Evolutionary conservation across 2,113 vertebrate genomes (phyloP).

Genomic region (Ailurus styani): DNA sequence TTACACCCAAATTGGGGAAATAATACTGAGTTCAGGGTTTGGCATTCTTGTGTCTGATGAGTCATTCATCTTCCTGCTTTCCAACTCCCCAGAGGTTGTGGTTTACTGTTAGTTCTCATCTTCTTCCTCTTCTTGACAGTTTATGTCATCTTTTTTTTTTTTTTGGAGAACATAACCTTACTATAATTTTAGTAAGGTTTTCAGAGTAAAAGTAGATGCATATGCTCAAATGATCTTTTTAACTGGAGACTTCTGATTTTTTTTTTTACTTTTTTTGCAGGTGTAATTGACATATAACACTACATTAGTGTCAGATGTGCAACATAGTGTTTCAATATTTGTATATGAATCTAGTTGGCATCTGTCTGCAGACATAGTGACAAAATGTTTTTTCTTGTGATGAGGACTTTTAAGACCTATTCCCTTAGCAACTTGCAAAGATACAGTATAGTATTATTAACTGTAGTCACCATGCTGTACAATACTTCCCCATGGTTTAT

Average conservation of each 20-base stretch:
- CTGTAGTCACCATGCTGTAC: not conserved
- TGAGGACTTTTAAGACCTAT: not conserved
- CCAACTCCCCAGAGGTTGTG: not conserved
- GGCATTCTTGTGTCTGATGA: not conserved
- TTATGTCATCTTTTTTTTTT: not conserved
- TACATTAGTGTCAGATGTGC: not conserved
- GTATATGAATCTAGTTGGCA: not conserved
- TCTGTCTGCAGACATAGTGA: not conserved
- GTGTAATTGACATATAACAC: not conserved
- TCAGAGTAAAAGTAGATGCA: not conserved
- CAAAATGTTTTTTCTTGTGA: not conserved
- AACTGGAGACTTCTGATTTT: not conserved
- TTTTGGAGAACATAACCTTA: not conserved
- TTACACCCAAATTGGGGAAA: not conserved
- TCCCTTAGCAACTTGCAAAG: not conserved
- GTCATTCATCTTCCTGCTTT: not conserved
- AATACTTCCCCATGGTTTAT: not conserved
- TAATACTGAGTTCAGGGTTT: not conserved
- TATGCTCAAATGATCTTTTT: not conserved
- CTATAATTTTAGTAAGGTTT: not conserved
- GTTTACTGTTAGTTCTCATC: not conserved
- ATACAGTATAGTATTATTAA: not conserved
- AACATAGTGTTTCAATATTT: not conserved
- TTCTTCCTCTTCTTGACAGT: not conserved
- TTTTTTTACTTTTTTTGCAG: not conserved